Evolutionary conservation across 2,113 vertebrate genomes (phyloP).

Genomic region (Picathartes gymnocephalus): DNA sequence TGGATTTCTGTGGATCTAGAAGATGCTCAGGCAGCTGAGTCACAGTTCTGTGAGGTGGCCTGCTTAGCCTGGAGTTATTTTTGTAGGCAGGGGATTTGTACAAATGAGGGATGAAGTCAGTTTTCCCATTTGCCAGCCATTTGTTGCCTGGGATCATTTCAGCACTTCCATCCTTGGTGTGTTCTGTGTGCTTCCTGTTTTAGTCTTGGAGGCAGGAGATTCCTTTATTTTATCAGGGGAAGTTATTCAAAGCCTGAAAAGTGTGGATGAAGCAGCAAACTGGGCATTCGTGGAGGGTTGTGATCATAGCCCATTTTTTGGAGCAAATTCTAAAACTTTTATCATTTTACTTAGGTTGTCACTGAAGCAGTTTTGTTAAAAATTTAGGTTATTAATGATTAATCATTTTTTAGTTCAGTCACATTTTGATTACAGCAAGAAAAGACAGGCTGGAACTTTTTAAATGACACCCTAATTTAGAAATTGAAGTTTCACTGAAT

Average conservation of each 20-base stretch:
- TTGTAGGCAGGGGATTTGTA: not conserved
- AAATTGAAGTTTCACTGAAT: not conserved
- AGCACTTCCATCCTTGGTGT: not conserved
- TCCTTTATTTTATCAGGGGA: not conserved
- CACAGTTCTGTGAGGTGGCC: not conserved
- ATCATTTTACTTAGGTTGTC: not conserved
- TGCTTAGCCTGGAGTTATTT: not conserved
- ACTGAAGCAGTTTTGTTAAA: not conserved
- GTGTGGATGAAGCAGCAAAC: not conserved
- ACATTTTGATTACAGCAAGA: not conserved
- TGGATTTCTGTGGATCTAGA: accelerated
- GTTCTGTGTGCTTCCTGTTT: not conserved
- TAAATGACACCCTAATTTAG: not conserved
- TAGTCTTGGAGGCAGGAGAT: not conserved
- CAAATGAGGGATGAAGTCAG: not conserved
- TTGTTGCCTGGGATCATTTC: not conserved
- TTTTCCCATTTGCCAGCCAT: not conserved
- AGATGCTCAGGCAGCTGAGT: not conserved
- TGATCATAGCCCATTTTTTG: not conserved
- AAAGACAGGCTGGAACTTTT: not conserved
- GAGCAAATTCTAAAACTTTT: not conserved
- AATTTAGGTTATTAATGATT: not conserved
- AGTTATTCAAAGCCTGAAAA: not conserved
- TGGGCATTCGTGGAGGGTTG: not conserved
- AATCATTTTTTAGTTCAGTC: not conserved